Evolutionary conservation across 2,888 invertebrate genomes (phyloP), one percentile per base, ranked within the genome.

Genomic region (Encarsia formosa): DNA sequence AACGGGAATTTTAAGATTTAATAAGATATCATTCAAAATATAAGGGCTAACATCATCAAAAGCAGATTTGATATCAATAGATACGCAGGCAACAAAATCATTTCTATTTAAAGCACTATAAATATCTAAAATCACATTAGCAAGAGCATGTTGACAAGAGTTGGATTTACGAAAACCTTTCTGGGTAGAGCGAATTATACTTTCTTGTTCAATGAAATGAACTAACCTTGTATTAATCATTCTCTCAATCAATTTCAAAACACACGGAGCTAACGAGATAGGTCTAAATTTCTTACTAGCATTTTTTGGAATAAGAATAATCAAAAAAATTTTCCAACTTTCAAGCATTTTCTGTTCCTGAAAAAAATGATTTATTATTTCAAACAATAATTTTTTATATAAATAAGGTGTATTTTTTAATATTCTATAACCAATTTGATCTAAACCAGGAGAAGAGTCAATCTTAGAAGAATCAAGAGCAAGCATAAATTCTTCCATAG

Each of bases 1-100:
- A 8, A 9, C 1, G 1, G 52, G 48, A 3, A 52, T 35, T 13
- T 35, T 22, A 1, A 52, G 20, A 2, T 43, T 32, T 11, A 4
- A 6, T 13, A 48, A 11, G 1, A 34, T 43, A 1, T 44, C 13
- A 4, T 44, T 13, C 2, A 52, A 19, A 3, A 35, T 48, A 2
- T 11, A 5, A 4, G 43, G 39, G 13, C 32, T 11, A 2, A 52
- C 38, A 18, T 20, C 31, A 19, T 52, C 43, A 16, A 52, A 42
- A 1, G 52, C 44, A n/a, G 43, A 39, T 22, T 35, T 52, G 11
- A 40, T 40, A 24, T 40, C 40, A 2, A 40, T 23, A 4, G 15
- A 15, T 15, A 13, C 2, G 16, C 24, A 15, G n/a, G n/a, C n/a
- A n/a, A n/a, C n/a, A n/a, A n/a, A n/a, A n/a, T n/a, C n/a, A n/a